A percentile compares a stretch with the other conserved stretches of the same genome.
These are phyloP conservation scores for Eurytoma adleriae DNA, from an alignment of 2,888 invertebrate genomes.

Conservation along the genomic window DNA sequence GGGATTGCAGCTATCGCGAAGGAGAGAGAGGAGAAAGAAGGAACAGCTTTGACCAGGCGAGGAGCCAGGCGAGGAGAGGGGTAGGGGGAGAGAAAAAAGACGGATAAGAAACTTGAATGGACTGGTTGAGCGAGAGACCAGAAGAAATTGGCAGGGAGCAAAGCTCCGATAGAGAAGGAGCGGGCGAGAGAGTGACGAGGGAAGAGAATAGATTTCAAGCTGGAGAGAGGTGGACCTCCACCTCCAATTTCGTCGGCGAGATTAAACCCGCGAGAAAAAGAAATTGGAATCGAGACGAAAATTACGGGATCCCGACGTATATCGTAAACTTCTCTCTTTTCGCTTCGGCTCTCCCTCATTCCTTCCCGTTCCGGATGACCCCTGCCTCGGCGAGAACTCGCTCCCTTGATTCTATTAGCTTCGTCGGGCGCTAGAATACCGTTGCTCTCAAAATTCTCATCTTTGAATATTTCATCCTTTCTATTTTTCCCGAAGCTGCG, in stretches of 20 bases:
- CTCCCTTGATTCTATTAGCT: conserved; percentile 19
- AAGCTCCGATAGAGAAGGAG: conserved; percentile 31
- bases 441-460: no score
- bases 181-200: conserved; percentile 28
- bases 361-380: conserved; percentile 17
- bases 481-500: no score
- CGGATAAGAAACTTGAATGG: conserved; percentile 51
- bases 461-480: no score
- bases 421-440: neutral
- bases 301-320: conserved; percentile 63
- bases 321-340: conserved; percentile 54
- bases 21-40: conserved; percentile 46
- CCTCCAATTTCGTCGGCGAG: conserved; percentile 65
- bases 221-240: conserved; percentile 51
- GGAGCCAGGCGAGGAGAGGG: conserved; percentile 2
- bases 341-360: conserved; percentile 14
- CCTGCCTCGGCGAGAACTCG: neutral
- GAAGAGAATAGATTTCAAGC: conserved; percentile 40
- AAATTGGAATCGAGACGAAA: conserved; percentile 69
- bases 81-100: conserved; percentile 46
- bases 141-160: conserved; percentile 39
- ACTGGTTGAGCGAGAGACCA: conserved; percentile 51
- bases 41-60: conserved; percentile 9
- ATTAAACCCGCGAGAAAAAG: conserved; percentile 68
- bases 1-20: conserved; percentile 65